Evolutionary conservation across 2,113 vertebrate genomes (phyloP).

Genomic region (Pavo muticus): DNA sequence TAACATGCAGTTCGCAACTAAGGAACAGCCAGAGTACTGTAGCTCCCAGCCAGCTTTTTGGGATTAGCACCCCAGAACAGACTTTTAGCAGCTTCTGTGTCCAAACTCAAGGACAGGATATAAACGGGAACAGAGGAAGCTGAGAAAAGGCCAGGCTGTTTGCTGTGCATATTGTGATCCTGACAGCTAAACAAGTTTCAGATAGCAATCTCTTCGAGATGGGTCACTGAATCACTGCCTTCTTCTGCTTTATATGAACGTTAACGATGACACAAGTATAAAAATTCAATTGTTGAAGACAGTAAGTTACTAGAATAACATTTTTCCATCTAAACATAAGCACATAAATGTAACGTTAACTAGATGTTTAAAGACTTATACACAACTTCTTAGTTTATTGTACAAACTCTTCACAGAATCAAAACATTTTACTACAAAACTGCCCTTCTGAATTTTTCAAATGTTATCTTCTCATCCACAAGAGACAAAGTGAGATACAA

Average conservation of each 20-base stretch:
- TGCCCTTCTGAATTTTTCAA: neutral
- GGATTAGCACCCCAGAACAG: neutral
- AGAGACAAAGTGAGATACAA: neutral
- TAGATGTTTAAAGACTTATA: neutral
- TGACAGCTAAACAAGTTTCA: neutral
- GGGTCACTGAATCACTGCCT: neutral
- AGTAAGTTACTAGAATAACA: neutral
- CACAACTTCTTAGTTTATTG: neutral
- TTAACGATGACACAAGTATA: neutral
- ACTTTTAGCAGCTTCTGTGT: neutral
- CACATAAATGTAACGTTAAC: neutral
- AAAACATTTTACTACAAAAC: neutral
- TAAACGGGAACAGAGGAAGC: neutral
- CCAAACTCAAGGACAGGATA: neutral
- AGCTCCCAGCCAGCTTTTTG: neutral
- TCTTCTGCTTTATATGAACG: neutral
- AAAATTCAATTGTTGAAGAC: neutral
- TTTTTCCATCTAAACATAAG: neutral
- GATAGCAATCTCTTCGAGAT: neutral
- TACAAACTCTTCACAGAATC: neutral
- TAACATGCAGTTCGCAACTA: neutral
- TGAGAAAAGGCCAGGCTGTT: neutral
- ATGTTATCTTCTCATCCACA: neutral
- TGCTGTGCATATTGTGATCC: neutral
- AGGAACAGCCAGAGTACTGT: neutral